A percentile compares a stretch with the other conserved stretches of the same genome.
Evolutionary conservation across 2,113 vertebrate species (phyloP).

Genomic region (Pluvialis apricaria): DNA sequence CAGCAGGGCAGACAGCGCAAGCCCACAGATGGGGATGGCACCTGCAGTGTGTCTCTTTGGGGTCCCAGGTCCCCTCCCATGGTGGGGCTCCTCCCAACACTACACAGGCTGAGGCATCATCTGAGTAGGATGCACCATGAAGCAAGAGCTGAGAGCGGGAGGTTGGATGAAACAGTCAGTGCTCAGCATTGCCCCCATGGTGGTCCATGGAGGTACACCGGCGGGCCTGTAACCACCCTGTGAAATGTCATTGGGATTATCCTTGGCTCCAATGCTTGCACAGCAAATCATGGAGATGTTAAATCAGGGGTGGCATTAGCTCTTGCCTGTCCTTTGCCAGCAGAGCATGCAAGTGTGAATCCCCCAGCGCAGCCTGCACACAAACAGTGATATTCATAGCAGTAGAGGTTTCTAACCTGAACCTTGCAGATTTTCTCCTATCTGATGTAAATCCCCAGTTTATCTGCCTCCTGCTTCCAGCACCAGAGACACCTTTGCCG

Average conservation of each 20-base stretch:
- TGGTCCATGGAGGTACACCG: neutral
- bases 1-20: neutral
- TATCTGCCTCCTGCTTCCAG: neutral
- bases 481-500: neutral
- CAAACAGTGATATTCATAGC: rapidly evolving
- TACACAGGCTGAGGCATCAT: neutral
- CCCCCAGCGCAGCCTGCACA: neutral
- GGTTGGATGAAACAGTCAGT: neutral
- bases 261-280: neutral
- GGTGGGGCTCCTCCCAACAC: neutral
- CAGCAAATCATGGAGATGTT: neutral
- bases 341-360: neutral
- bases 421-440: neutral
- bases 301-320: neutral
- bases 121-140: neutral
- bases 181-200: rapidly evolving
- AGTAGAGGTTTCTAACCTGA: neutral
- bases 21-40: neutral
- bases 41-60: neutral
- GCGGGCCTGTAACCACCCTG: neutral
- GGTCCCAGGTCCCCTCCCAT: neutral
- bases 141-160: neutral
- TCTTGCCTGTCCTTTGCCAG: neutral
- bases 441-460: neutral
- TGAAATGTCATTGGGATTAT: neutral